Conservation (phyloP, 2,113 vertebrate genomes). For the Ia io region DNA sequence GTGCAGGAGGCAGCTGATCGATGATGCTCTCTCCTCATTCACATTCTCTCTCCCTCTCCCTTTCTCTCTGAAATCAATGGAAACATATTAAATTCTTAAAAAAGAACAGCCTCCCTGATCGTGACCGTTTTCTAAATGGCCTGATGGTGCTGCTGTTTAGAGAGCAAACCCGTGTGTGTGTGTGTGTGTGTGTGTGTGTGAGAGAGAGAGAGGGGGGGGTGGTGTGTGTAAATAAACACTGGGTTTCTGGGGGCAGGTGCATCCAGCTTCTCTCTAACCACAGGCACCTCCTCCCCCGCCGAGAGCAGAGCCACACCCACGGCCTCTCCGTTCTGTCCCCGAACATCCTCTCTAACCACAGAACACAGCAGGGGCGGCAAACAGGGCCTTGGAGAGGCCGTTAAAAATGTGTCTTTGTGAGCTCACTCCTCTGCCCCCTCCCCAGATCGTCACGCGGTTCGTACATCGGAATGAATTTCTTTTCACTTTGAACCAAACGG, state of each 20-base stretch:
- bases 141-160: not conserved
- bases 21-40: too few species aligned
- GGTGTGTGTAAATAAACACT: not conserved
- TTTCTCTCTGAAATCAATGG: too few species aligned
- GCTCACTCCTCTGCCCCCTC: not conserved
- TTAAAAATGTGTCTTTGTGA: not conserved
- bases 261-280: not conserved
- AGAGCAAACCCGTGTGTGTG: not conserved
- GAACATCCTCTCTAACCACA: conserved; percentile 31
- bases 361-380: conserved; percentile 30
- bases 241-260: not conserved
- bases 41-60: too few species aligned
- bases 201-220: not conserved
- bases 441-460: not conserved
- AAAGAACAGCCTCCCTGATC: not conserved
- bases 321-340: conserved; percentile 19
- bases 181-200: not conserved
- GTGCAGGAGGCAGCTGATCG: too few species aligned
- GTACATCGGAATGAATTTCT: not conserved
- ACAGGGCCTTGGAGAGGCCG: conserved; percentile 2
- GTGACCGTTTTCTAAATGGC: conserved; percentile 63
- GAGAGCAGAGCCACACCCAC: not conserved
- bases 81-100: too few species aligned
- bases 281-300: not conserved
- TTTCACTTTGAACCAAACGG: not conserved